A percentile compares a stretch with the other conserved stretches of the same genome.
These are phyloP conservation scores for Botia kubotai DNA, from an alignment of 2,797 vertebrate genomes.

Conservation along the genomic window DNA sequence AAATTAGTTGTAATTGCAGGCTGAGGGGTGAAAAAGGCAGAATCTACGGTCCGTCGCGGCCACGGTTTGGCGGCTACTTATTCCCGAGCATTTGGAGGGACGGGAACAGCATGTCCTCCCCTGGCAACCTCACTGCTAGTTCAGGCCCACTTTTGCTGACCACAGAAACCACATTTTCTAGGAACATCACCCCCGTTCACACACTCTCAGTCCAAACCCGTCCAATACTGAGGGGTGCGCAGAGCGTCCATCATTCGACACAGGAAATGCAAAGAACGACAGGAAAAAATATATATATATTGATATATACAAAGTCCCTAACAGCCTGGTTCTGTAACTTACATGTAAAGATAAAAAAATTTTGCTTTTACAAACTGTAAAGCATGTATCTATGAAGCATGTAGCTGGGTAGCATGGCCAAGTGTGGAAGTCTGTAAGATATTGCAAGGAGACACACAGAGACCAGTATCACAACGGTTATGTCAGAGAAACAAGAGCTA, in stretches of 20 bases:
- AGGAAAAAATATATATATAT: conserved; percentile 8
- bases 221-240: conserved; percentile 20
- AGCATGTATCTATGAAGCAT: background rate
- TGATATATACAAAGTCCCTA: conserved; percentile 11
- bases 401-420: too few species aligned
- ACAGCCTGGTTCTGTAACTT: conserved; percentile 13
- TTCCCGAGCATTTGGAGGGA: conserved; percentile 46
- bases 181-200: conserved; percentile 55
- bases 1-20: conserved; percentile 61
- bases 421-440: conserved; percentile 14
- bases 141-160: conserved; percentile 41
- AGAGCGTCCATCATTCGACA: conserved; percentile 18
- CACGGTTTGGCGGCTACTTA: conserved; percentile 50
- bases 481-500: conserved; percentile 19
- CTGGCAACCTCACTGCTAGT: conserved; percentile 36
- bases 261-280: conserved; percentile 3
- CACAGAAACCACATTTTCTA: conserved; percentile 53
- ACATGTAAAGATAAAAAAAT: background rate
- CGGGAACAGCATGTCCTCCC: conserved; percentile 47
- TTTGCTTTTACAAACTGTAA: background rate
- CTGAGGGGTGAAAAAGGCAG: conserved; percentile 52
- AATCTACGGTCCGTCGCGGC: conserved; percentile 51
- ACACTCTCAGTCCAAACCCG: conserved; percentile 35
- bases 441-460: background rate
- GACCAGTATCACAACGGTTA: conserved; percentile 13